Evolutionary conservation across 2,113 vertebrate genomes (phyloP), one percentile per base, ranked within the genome.

Genomic region (Dermatemys mawii): DNA sequence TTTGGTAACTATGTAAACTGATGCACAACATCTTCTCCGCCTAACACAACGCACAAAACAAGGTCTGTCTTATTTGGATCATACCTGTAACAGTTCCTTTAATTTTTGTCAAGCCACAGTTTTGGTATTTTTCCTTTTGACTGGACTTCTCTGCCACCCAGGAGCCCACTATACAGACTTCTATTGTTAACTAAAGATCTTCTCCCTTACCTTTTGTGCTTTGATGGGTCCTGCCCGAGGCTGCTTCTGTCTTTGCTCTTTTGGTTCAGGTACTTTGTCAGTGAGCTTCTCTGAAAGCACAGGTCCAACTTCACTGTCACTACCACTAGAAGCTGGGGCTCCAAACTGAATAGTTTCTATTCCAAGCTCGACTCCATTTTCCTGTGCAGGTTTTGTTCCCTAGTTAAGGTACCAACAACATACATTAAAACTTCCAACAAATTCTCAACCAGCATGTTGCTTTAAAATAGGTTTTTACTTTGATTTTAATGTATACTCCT

Each of bases 281-380:
- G 98, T 90, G 35, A 94, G 90, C 80, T 98, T 99, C 95, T 99
- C 99, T 35, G 98, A 98, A 94, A 99, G 96, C 0, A 98, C 97
- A 10, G 99, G 98, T 53, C 98, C 98, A 38, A 98, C 98, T 96
- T 99, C 99, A 82, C 99, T 99, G 97, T 99, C 99, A 93, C 98
- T 99, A 91, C 99, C 99, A 48, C 99, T 99, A 83, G 99, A 99
- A 51, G 99, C 99, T 38, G 99, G 99, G 22, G 99, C 99, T 92
- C 99, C 99, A 97, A 99, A 99, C 97, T 99, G 99, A 97, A 99
- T 99, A 53, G 98, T 98, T 96, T 99, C 99, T 97, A 99, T 99
- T 90, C 98, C 98, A 93, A 99, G 98, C 90, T 99, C 99, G 0
- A 98, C 98, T 85, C 97, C 97, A 94, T 96, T 94, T 90, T 99